Evolutionary conservation across 2,888 invertebrate species (phyloP), one percentile per base, ranked within the genome.

Genomic region (Acrocera orbiculus): DNA sequence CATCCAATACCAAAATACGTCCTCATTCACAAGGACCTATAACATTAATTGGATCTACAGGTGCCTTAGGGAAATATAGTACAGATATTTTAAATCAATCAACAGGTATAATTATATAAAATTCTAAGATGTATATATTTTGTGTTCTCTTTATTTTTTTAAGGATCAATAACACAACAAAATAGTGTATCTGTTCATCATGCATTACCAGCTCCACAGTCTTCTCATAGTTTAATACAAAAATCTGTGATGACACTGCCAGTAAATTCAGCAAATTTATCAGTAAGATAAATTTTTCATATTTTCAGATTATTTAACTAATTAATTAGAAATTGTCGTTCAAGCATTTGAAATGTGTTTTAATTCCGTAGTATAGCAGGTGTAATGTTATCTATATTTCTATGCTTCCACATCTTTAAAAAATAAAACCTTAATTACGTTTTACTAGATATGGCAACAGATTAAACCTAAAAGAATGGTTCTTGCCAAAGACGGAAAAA

Each of bases 11-110:
- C 13, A 51, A 56, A 39, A 63, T 63, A 43, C 54, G 65, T 42
- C 64, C 66, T 30, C 59, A 60, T 43, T 59, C 68, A 50, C 63
- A 71, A 58, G 63, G 74, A 45, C 63, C 73, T 46, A 56, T 53
- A 4, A 58, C 57, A 11, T 43, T 59, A 26, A 44, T 60, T 11
- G 58, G 57, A 36, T 53, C 54, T 5, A 57, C 57, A 38, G 48
- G 52, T n/a, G 60, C 57, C 9, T 42, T 58, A 34, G 46, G 58
- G 20, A 58, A 58, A 43, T 56, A 54, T 36, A 59, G 58, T 40
- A 54, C 56, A 4, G 60, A 58, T 45, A 56, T 55, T 3, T 43
- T 61, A n/a, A 61, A 61, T 44, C 61, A 61, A 37, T 60, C 60
- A 14, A 57, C 57, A 16, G 59, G 51, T 47, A 34, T 35, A 24